Base-by-base conservation (phyloP, 1,140 invertebrate genomes). In the Thaumatotibia leucotreta region DNA sequence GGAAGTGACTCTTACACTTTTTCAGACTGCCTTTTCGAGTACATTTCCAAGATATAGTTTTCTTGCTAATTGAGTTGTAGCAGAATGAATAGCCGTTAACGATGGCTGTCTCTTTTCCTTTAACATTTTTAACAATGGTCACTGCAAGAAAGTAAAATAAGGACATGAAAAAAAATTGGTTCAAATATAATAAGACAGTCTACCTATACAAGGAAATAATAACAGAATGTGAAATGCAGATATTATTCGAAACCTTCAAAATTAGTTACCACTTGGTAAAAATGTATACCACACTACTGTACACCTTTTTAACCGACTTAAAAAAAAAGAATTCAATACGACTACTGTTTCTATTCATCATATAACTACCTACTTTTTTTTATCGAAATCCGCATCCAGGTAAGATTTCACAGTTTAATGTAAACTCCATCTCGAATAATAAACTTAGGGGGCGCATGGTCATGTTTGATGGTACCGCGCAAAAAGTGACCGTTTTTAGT, bases 41-140 rank as follows among this genome's bases (percentile, higher is more conserved):
- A 20, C 39, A 45, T 45, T 58, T n/a, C 24, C 24, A 17, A 22
- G 33, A 17, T 20, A 61, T 11, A 10, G 67, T 32, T 14, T 22
- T 20, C 4, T 39, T 65, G 1, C 27, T 58, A 3, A 45, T 11
- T 3, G 29, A 64, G n/a, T 14, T 35, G 2, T 76, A 2, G 10
- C 61, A 76, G 65, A 81, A 72, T n/a, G 68, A 49, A 3, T 74
- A 72, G n/a, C 62, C 52, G 23, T 27, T 27, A 6, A 58, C 52
- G 23, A 58, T 31, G 1, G 24, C 23, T 4, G 24, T 58, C 9
- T 58, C 14, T 20, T 58, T 58, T 2, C 23, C 52, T 14, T 24
- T 11, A 1, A 2, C 5, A 14, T 14, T 58, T 58, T 27, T 14
- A 6, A 24, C 52, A 14, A 24, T 27, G 24, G 29, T 58, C 14